Percentiles rank a stretch among this genome's conserved stretches.
Evolutionary conservation across 2,113 vertebrate species (phyloP).

Genomic region (Danionella cerebrum): DNA sequence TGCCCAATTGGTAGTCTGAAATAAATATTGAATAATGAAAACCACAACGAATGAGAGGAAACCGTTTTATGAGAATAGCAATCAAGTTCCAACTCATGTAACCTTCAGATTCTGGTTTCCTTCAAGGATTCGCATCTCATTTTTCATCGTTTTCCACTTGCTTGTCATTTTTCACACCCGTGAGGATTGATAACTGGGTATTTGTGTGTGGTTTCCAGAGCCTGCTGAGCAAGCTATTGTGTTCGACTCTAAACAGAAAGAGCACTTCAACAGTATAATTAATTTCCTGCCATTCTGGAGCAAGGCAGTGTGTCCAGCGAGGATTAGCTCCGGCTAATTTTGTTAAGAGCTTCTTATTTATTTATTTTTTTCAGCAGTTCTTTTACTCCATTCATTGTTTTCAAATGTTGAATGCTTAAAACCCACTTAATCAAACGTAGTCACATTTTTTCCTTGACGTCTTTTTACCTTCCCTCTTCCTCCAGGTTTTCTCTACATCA

Average conservation of each 20-base stretch:
- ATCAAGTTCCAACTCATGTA: neutral
- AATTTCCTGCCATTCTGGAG: conserved; percentile 43
- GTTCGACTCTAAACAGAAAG: conserved; percentile 37
- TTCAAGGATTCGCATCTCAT: conserved; percentile 2
- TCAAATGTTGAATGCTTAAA: neutral
- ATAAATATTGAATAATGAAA: neutral
- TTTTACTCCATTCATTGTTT: neutral
- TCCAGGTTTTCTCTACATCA: conserved; percentile 80
- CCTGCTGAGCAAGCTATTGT: conserved; percentile 53
- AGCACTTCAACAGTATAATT: conserved; percentile 39
- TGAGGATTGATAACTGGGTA: conserved; percentile 29
- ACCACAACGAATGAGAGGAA: neutral
- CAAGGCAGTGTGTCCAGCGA: conserved; percentile 28
- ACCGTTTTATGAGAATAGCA: neutral
- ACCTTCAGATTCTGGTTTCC: neutral
- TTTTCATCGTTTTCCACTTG: neutral
- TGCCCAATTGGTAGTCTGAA: conserved; percentile 33
- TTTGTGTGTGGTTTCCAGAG: neutral
- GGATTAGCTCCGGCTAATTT: conserved; percentile 30
- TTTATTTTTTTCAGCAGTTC: neutral
- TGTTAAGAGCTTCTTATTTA: conserved; percentile 18
- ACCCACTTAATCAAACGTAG: neutral
- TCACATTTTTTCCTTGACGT: conserved; percentile 12
- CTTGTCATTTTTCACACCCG: conserved; percentile 23
- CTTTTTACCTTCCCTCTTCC: conserved; percentile 25